Evolutionary conservation across 1,140 invertebrate species (phyloP).

Genomic region (Panagrolaimus sp.): DNA sequence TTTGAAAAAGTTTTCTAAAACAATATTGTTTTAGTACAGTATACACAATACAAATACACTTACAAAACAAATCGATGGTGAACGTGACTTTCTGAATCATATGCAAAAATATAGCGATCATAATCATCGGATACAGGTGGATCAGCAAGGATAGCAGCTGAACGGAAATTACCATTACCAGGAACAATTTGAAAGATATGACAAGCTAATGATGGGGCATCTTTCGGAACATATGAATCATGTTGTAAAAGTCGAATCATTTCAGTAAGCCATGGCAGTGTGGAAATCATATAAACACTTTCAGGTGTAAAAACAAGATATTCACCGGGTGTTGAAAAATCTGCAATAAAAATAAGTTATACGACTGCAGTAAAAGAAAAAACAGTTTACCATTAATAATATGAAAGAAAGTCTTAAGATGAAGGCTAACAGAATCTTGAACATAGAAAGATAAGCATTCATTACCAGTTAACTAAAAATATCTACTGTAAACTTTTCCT

Average conservation of each 20-base stretch:
- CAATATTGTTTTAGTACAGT: too few relatives aligned
- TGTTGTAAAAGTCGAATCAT: too few relatives aligned
- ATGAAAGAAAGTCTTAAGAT: too few relatives aligned
- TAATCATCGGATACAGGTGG: not conserved
- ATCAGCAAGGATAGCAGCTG: constrained; percentile 1
- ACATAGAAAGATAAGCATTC: too few relatives aligned
- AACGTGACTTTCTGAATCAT: not conserved
- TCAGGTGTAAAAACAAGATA: not conserved
- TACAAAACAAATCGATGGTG: constrained; percentile 3
- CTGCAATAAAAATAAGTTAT: not conserved
- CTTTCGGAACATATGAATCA: too few relatives aligned
- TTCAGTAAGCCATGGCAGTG: not conserved
- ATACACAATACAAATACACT: too few relatives aligned
- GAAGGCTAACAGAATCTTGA: too few relatives aligned
- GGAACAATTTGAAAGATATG: not conserved
- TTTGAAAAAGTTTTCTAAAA: not conserved
- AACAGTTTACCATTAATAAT: not conserved
- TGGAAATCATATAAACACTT: not conserved
- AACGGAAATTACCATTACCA: not conserved
- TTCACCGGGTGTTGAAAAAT: not conserved
- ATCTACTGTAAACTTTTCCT: too few relatives aligned
- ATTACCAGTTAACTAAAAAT: too few relatives aligned
- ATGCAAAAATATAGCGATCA: not conserved
- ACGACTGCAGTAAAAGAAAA: not conserved
- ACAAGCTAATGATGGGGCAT: not conserved